Percentiles rank a stretch among this genome's conserved stretches.
Evolutionary conservation across 2,888 invertebrate species (phyloP).

Genomic region (Xiphydria camelus): DNA sequence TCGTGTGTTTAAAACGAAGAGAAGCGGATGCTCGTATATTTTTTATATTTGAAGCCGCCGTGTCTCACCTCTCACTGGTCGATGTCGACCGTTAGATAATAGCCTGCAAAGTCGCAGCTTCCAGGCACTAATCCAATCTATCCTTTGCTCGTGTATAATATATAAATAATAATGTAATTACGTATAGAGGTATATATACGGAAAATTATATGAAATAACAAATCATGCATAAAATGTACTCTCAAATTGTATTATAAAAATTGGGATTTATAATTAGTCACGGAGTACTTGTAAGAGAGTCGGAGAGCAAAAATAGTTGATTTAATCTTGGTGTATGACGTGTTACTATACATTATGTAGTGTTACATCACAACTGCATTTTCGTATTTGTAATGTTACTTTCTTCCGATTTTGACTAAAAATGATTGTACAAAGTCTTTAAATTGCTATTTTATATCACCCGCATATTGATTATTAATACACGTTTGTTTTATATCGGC

Average conservation of each 20-base stretch:
- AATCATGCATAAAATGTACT: conserved; percentile 33
- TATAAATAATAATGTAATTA: conserved; percentile 23
- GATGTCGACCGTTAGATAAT: background rate
- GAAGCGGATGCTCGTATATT: conserved; percentile 1
- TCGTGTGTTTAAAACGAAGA: background rate
- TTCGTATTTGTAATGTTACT: conserved; percentile 27
- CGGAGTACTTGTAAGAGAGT: conserved; percentile 7
- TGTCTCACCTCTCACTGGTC: background rate
- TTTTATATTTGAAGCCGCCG: conserved; percentile 4
- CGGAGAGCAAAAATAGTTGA: background rate
- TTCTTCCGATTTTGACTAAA: conserved; percentile 24
- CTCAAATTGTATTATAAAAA: conserved; percentile 34
- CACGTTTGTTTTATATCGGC: conserved; percentile 21
- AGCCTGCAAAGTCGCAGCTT: conserved; percentile 13
- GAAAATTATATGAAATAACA: conserved; percentile 26
- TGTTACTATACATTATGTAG: conserved; percentile 9
- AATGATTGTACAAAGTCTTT: conserved; percentile 34
- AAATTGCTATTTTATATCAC: conserved; percentile 35
- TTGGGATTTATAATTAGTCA: conserved; percentile 29
- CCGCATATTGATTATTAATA: conserved; percentile 18
- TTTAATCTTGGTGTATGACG: conserved; percentile 10
- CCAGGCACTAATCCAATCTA: conserved; percentile 20
- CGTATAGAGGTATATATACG: conserved; percentile 21
- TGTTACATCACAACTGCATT: conserved; percentile 9
- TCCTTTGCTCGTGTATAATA: conserved; percentile 30